phyloP scores from a whole-genome alignment of 1,140 invertebrate species.

The Matsumurasca onukii region DNA sequence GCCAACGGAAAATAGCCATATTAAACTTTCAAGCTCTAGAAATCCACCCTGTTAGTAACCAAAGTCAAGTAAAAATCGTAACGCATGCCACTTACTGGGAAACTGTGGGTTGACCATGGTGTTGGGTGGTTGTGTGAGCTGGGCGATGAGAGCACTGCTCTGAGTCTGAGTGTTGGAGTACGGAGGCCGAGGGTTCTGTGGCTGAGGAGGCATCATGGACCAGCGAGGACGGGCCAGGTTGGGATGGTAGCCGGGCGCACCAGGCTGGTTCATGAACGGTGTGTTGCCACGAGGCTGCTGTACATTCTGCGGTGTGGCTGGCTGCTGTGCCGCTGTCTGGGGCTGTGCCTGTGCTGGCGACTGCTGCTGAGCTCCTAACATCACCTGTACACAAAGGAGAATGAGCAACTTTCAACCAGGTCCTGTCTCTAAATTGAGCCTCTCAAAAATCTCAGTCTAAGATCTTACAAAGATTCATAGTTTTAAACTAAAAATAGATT shows the following conservation, averaged over 20 bases:
- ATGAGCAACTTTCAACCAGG: too few species aligned
- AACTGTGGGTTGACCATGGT: slow-evolving; percentile 43
- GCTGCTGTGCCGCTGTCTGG: neutral
- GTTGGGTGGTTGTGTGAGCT: slow-evolving; percentile 63
- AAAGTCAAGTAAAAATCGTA: too few species aligned
- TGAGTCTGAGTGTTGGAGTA: slow-evolving; percentile 38
- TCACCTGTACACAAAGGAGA: slow-evolving; percentile 20
- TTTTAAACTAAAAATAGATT: too few species aligned
- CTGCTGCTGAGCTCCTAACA: slow-evolving; percentile 34
- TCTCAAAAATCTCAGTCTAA: too few species aligned
- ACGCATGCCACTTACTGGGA: slow-evolving; percentile 54
- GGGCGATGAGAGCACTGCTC: slow-evolving; percentile 63
- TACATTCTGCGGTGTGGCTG: neutral
- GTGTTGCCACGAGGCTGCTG: slow-evolving; percentile 19
- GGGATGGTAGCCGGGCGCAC: slow-evolving; percentile 5
- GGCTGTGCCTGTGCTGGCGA: slow-evolving; percentile 33
- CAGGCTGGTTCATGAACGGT: slow-evolving; percentile 23
- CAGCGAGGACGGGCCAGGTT: slow-evolving; percentile 27
- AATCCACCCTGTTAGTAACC: too few species aligned
- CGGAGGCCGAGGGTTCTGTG: slow-evolving; percentile 31
- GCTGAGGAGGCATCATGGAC: slow-evolving; percentile 40
- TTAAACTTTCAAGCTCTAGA: too few species aligned
- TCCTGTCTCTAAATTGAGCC: too few species aligned
- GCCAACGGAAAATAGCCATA: too few species aligned
- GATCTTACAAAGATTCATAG: too few species aligned